Percentiles rank a stretch among this genome's conserved stretches.
These are phyloP conservation scores for Crotalus viridis DNA, from an alignment of 2,113 vertebrate genomes.

Conservation along the genomic window DNA sequence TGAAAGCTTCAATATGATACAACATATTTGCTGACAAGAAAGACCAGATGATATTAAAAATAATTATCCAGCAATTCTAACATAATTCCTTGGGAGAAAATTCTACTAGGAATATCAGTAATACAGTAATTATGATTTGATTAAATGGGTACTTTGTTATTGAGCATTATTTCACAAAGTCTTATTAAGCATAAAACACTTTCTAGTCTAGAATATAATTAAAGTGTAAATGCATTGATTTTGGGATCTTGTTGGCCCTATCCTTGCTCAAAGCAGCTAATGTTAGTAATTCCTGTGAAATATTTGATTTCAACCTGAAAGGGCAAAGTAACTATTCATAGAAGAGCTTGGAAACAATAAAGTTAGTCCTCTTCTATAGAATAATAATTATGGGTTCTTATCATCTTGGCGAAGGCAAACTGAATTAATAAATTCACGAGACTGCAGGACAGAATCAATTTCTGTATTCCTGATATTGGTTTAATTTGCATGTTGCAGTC, in stretches of 20 bases:
- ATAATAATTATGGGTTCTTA: not conserved
- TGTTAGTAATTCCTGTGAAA: not conserved
- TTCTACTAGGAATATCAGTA: not conserved
- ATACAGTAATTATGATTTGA: not conserved
- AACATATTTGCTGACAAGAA: not conserved
- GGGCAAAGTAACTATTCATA: not conserved
- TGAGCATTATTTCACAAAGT: not conserved
- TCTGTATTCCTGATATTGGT: not conserved
- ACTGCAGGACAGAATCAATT: not conserved
- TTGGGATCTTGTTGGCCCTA: not conserved
- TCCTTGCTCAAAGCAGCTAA: not conserved
- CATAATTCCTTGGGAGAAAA: not conserved
- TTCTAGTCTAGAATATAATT: not conserved
- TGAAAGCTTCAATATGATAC: not conserved
- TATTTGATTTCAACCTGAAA: not conserved
- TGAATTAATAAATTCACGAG: not conserved
- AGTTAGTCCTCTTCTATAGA: not conserved
- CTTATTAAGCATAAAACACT: not conserved
- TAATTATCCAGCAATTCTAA: not conserved
- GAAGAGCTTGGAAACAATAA: not conserved
- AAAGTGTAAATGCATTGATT: not conserved
- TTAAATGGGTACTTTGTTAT: not conserved
- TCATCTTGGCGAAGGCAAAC: not conserved
- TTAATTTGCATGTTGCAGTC: not conserved
- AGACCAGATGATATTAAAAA: not conserved